Evolutionary conservation across 2,113 vertebrate genomes (phyloP).

Genomic region (Limanda limanda): DNA sequence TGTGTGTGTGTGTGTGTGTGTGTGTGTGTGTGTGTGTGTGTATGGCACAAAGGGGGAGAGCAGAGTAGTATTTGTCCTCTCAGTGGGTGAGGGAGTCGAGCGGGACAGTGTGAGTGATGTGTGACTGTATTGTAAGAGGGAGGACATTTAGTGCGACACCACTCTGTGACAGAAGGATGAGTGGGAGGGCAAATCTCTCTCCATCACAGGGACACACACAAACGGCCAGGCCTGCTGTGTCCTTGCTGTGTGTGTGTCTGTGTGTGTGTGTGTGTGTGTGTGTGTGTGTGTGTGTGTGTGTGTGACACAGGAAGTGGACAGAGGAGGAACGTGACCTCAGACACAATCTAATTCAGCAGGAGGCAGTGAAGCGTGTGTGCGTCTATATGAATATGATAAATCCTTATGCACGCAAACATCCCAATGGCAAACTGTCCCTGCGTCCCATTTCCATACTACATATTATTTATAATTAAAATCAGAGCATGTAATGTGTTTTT

Average conservation of each 20-base stretch:
- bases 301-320: constrained; percentile 48
- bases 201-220: constrained; percentile 48
- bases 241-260: constrained; percentile 43
- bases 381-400: constrained; percentile 7
- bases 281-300: no score
- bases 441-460: neutral
- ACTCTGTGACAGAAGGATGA: constrained; percentile 65
- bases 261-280: no score
- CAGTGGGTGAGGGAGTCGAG: constrained; percentile 43
- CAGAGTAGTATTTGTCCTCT: constrained; percentile 64
- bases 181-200: constrained; percentile 59
- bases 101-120: constrained; percentile 70
- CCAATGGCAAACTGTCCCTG: neutral
- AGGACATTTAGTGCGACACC: constrained; percentile 73
- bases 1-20: no score
- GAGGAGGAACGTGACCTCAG: constrained; percentile 37
- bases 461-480: neutral
- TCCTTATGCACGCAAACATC: neutral
- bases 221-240: constrained; percentile 52
- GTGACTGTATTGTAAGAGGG: constrained; percentile 56
- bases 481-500: neutral
- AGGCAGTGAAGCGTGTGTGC: constrained; percentile 8
- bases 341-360: constrained; percentile 43
- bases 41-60: neutral
- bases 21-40: no score